A percentile compares a stretch with the other conserved stretches of the same genome.
phyloP scores from a whole-genome alignment of 2,797 vertebrate genomes.

The Anas capensis region DNA sequence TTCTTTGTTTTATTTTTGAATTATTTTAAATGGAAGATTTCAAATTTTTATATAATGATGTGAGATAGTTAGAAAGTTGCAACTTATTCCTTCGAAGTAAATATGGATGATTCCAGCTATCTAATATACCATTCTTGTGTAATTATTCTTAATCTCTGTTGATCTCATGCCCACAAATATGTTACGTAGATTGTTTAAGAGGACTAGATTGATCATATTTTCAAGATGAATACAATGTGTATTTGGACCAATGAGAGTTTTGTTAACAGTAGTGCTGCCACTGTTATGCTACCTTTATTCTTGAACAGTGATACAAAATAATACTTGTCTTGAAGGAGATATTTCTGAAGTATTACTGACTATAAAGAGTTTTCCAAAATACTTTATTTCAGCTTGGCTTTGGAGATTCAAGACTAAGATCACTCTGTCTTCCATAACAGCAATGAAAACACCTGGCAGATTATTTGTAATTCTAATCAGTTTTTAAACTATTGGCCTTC shows the following conservation, averaged over 20 bases:
- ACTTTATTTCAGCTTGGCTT: slow-evolving; percentile 32
- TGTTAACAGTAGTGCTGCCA: not conserved
- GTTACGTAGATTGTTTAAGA: not conserved
- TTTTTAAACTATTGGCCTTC: slow-evolving; percentile 74
- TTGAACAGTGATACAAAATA: not conserved
- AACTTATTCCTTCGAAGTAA: not conserved
- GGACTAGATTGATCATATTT: not conserved
- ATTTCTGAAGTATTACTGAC: not conserved
- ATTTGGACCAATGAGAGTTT: not conserved
- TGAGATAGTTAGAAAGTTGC: not conserved
- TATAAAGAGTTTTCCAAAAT: not conserved
- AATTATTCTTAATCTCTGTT: not conserved
- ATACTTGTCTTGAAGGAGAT: not conserved
- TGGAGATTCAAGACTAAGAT: slow-evolving; percentile 27
- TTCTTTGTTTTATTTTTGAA: not conserved
- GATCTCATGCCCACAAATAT: not conserved
- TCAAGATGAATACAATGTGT: not conserved
- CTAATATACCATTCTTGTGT: not conserved
- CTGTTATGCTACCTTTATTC: not conserved
- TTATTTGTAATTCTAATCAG: slow-evolving; percentile 75
- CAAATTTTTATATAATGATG: not conserved
- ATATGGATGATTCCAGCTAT: not conserved
- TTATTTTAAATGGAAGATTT: not conserved
- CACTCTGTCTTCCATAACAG: slow-evolving; percentile 41
- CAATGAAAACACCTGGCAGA: slow-evolving; percentile 67